Evolutionary conservation across 2,797 vertebrate species (phyloP).

Genomic region (Harpagifer antarcticus): DNA sequence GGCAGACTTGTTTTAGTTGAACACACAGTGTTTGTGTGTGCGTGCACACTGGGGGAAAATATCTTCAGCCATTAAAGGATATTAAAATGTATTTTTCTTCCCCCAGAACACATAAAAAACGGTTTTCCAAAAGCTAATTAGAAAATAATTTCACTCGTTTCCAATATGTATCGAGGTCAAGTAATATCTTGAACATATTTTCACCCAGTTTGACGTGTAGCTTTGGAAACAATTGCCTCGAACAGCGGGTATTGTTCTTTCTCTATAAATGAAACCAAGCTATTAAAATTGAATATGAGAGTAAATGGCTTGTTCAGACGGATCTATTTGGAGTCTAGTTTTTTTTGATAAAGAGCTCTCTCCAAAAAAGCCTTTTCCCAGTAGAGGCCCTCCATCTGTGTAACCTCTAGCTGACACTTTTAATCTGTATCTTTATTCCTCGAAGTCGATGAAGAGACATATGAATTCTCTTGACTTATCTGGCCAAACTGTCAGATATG

Average conservation of each 20-base stretch:
- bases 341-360: slow-evolving; percentile 13
- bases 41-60: slow-evolving; percentile 13
- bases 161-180: slow-evolving; percentile 21
- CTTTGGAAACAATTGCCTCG: slow-evolving; percentile 37
- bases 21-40: slow-evolving; percentile 11
- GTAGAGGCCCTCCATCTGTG: slow-evolving; percentile 68
- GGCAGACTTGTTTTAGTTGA: slow-evolving; percentile 13
- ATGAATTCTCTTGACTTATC: slow-evolving; percentile 36
- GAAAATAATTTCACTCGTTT: slow-evolving; percentile 41
- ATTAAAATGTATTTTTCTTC: slow-evolving; percentile 36
- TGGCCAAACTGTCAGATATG: slow-evolving; percentile 48
- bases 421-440: slow-evolving; percentile 57
- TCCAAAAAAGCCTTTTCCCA: slow-evolving; percentile 35
- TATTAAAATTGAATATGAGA: slow-evolving; percentile 39
- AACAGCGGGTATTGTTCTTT: slow-evolving; percentile 37
- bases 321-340: slow-evolving; percentile 1
- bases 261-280: slow-evolving; percentile 42
- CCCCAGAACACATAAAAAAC: slow-evolving; percentile 27
- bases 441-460: slow-evolving; percentile 45
- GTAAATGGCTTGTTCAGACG: slow-evolving; percentile 46
- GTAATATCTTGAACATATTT: slow-evolving; percentile 37
- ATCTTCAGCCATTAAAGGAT: slow-evolving; percentile 33
- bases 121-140: slow-evolving; percentile 43
- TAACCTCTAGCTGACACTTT: slow-evolving; percentile 56
- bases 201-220: slow-evolving; percentile 24